These are phyloP conservation scores for Sinocyclocheilus maitianheensis DNA, from an alignment of 2,113 vertebrate species.

Conservation along the genomic window DNA sequence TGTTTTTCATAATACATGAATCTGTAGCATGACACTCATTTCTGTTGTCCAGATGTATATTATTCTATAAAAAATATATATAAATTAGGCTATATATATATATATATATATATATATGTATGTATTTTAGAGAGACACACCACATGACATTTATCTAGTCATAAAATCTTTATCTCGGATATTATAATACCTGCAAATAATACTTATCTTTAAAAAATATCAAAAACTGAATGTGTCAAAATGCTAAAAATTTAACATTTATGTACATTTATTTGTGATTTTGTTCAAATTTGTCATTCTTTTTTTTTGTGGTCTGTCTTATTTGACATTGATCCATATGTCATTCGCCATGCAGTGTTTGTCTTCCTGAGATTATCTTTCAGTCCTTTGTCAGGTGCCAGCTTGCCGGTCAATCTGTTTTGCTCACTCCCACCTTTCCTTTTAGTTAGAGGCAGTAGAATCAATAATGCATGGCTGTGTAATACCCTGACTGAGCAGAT, in stretches of 20 bases:
- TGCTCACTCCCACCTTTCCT: slow-evolving; percentile 28
- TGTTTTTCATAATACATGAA: neutral
- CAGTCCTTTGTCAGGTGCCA: slow-evolving; percentile 41
- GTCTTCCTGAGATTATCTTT: slow-evolving; percentile 2
- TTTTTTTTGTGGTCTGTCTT: neutral
- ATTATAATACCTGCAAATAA: no score
- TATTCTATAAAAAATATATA: no score
- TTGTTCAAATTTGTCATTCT: neutral
- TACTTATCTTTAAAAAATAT: no score
- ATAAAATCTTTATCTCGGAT: no score
- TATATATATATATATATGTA: no score
- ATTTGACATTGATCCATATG: neutral
- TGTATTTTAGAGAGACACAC: no score
- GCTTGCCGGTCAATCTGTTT: slow-evolving; percentile 18
- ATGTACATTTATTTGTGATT: no score
- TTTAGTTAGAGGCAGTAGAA: slow-evolving; percentile 41
- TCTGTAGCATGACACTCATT: neutral
- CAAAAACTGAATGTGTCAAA: no score
- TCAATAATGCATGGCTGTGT: slow-evolving; percentile 59
- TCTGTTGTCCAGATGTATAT: no score
- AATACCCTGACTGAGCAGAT: slow-evolving; percentile 21
- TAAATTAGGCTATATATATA: no score
- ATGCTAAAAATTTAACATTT: no score
- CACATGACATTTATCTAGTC: no score
- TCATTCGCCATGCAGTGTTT: neutral